Conservation (phyloP, 2,888 invertebrate species). For the Sinotaia quadrata region DNA sequence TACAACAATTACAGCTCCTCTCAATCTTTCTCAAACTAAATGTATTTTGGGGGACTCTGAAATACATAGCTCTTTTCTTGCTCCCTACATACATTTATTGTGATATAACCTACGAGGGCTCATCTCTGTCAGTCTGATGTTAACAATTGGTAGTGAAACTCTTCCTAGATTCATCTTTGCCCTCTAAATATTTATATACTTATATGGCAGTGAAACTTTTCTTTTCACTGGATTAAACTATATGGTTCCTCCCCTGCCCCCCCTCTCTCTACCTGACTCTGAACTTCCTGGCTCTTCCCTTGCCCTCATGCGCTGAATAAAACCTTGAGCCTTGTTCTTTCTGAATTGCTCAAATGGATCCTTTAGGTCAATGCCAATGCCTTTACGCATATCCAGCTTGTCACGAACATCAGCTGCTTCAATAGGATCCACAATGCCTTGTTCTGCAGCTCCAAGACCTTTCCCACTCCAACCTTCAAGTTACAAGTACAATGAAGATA, state of each 20-base stretch:
- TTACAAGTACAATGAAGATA: constrained; percentile 3
- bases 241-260: background rate
- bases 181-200: no score
- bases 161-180: no score
- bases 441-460: constrained; percentile 93
- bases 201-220: no score
- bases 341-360: constrained; percentile 98
- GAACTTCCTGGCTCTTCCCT: constrained; percentile 48
- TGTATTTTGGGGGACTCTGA: no score
- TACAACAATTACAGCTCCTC: no score
- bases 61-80: no score
- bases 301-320: constrained; percentile 68
- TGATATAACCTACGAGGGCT: no score
- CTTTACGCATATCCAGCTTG: constrained; percentile 93
- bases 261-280: background rate
- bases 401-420: constrained; percentile 89
- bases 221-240: no score
- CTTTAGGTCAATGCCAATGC: constrained; percentile 87
- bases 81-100: no score
- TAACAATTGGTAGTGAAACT: no score
- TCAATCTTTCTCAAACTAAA: no score
- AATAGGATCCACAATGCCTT: constrained; percentile 96
- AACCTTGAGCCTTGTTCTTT: constrained; percentile 76
- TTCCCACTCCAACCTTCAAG: constrained; percentile 87
- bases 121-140: no score